Base-by-base conservation (phyloP, 2,797 vertebrate genomes). In the Thripadectes ignobilis region DNA sequence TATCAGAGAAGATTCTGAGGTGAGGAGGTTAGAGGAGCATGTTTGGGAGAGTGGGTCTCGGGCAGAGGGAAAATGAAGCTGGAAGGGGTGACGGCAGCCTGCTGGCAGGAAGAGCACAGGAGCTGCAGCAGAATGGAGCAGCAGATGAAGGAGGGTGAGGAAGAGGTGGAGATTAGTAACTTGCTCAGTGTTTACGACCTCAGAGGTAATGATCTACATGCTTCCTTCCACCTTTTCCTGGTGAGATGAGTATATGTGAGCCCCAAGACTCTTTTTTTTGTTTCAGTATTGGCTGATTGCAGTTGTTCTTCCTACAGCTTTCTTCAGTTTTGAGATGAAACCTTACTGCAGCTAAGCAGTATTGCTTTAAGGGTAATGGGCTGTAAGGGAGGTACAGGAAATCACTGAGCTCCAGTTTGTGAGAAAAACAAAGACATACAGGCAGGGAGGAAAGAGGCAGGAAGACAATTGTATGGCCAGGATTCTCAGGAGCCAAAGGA, bases 381-480 rank as follows among this genome's bases (percentile, higher is more conserved):
- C 49, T 61, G 29, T 90, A 68, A 94, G 79, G 82, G 86, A 90
- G 57, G 86, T 59, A 91, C 96, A 97, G 97, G 97, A 97, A 97
- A 94, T 85, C 68, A 87, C 89, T 74, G 66, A 89, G 88, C 68
- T 94, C 76, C 1, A 62, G 91, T 95, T 96, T 96, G 92, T 97
- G 89, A 95, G 68, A 41, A 90, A 96, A 97, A 97, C 97, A 97
- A 97, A 97, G 97, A 92, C 24, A 1, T 89, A 82, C 20, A 91
- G 67, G 46, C 74, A 79, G 76, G 66, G 94, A 96, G 93, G 89
- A 96, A 96, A 93, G 58, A 92, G 75, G 39, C 96, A 97, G 96
- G 96, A 97, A 96, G 65, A 61, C 78, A 85, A 77, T 38, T 94
- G 85, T 90, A 65, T 55, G 77, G 52, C 77, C 12, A 5, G 86